Percentiles rank a stretch among this genome's conserved stretches.
Evolutionary conservation across 2,888 invertebrate genomes (phyloP).

Genomic region (Cremastinae sp.): DNA sequence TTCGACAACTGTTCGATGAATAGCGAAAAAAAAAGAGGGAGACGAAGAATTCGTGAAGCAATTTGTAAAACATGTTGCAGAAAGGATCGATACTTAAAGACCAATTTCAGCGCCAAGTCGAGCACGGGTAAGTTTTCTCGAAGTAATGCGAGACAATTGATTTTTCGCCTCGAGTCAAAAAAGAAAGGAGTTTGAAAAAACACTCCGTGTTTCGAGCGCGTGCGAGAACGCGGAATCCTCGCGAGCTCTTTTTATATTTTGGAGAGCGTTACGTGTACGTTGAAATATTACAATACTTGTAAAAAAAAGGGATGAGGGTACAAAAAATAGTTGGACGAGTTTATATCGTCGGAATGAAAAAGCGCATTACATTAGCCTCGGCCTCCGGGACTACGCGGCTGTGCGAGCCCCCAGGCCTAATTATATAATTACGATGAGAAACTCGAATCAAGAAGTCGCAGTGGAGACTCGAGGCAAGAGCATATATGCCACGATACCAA

Average conservation of each 20-base stretch:
- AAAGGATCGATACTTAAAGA: too few species aligned
- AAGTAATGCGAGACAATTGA: neutral
- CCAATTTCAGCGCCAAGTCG: too few species aligned
- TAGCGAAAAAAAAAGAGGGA: neutral
- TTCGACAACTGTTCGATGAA: neutral
- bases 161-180: neutral
- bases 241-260: slow-evolving; percentile 9
- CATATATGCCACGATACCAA: too few species aligned
- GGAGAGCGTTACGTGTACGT: slow-evolving; percentile 8
- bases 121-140: too few species aligned
- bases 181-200: neutral
- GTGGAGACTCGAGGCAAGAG: neutral
- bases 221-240: neutral
- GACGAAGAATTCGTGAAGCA: neutral
- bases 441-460: slow-evolving; percentile 6
- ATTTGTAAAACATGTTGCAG: too few species aligned
- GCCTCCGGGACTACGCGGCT: slow-evolving; percentile 11
- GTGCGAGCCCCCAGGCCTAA: slow-evolving; percentile 33
- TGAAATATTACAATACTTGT: neutral
- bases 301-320: neutral
- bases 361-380: slow-evolving; percentile 41
- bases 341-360: slow-evolving; percentile 17
- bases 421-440: slow-evolving; percentile 47
- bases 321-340: slow-evolving; percentile 22
- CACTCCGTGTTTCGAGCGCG: neutral